Base-by-base conservation (phyloP, 2,797 vertebrate species). In the Sebastes nivosus region DNA sequence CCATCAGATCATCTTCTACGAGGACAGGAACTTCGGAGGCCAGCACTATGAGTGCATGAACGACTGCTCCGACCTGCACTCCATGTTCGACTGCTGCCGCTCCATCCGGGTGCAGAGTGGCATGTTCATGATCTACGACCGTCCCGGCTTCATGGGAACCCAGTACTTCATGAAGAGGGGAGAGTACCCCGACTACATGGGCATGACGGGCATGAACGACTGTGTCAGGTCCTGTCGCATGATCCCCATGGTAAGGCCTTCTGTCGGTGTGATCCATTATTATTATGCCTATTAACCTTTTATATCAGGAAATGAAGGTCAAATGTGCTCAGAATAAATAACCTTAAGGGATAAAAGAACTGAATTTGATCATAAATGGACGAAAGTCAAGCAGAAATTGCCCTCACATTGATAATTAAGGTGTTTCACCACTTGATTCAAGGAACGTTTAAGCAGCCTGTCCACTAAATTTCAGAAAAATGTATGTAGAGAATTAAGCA, bases 1-100 rank as follows among this genome's bases (percentile, higher is more conserved):
- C 60, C 79, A 3, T 77, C 89, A 97, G 95, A 95, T 96, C 38
- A 93, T 90, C 82, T 97, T 96, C 85, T 97, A 94, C 50, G 96
- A 96, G 89, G 95, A 96, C 73, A 95, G 68, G 18, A 91, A 94
- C 88, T 96, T 96, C 73, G 87, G 88, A 82, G 94, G 95, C 27
- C 92, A 86, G 82, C 90, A 87, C 79, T 94, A 93, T 24, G 94
- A 95, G 71, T 95, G 91, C 76, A 92, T 65, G 63, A 88, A 89
- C 5, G 95, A 96, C 86, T 92, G 93, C 29, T 50, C 90, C 13
- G 95, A 96, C 54, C 87, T 96, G 75, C 82, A 84, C 69, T 75
- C 92, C 72, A 90, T 89, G 91, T 93, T 94, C 29, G 74, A 93
- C 13, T 84, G 67, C 82, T 96, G 95, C 75, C 94, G 93, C 77